Conservation (phyloP, 2,888 invertebrate species). For the Coremacera marginata region DNA sequence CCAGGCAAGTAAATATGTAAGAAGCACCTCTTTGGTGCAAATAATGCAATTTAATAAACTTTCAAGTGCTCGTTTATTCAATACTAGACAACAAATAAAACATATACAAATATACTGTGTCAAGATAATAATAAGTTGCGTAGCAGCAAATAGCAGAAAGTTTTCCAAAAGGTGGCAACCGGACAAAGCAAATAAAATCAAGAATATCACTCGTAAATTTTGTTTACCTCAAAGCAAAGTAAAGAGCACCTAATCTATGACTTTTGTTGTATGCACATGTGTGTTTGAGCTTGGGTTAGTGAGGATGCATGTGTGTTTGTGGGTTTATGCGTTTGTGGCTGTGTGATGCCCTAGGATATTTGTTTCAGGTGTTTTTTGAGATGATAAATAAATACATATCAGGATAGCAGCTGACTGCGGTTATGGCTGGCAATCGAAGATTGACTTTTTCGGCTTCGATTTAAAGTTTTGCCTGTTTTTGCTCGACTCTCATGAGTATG, state of each 20-base stretch:
- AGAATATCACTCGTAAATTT: neutral
- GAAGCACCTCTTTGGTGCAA: conserved; percentile 34
- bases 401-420: neutral
- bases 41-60: conserved; percentile 49
- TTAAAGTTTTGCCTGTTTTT: neutral
- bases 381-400: conserved; percentile 11
- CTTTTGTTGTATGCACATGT: too few species aligned
- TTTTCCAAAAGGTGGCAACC: conserved; percentile 56
- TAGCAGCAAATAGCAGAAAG: neutral
- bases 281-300: too few species aligned
- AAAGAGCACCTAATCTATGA: conserved; percentile 44
- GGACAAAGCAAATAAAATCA: conserved; percentile 50
- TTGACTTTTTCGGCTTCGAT: neutral
- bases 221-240: conserved; percentile 31
- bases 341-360: neutral
- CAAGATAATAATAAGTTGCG: neutral
- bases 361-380: conserved; percentile 19
- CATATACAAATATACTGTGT: neutral
- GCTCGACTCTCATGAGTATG: too few species aligned
- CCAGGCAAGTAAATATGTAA: too few species aligned
- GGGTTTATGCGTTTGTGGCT: neutral
- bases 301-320: neutral
- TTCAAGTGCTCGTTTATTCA: conserved; percentile 41
- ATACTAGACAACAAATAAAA: conserved; percentile 5
- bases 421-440: neutral